phyloP scores from a whole-genome alignment of 2,888 invertebrate genomes.

The Dioctria linearis region DNA sequence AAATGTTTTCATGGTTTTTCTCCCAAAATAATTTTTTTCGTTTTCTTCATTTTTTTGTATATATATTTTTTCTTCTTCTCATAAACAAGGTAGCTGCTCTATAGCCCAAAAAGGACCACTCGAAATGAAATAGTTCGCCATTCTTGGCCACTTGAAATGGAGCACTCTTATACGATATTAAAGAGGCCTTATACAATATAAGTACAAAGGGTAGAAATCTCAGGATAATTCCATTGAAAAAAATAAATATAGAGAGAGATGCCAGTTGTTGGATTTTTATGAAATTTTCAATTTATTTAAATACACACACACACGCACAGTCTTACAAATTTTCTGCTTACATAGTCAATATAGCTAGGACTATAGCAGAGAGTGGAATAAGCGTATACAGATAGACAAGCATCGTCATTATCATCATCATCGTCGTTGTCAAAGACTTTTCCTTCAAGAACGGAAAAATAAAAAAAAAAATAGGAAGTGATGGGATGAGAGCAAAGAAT shows the following conservation, averaged over 20 bases:
- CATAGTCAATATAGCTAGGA: not conserved
- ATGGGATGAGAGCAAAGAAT: not conserved
- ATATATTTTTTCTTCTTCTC: conserved; percentile 5
- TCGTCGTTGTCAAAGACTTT: not conserved
- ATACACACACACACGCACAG: not conserved
- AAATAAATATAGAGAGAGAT: not conserved
- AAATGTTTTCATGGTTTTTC: not conserved
- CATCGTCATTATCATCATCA: too few species aligned
- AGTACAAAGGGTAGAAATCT: conserved; percentile 9
- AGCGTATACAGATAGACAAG: too few species aligned
- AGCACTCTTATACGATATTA: conserved; percentile 16
- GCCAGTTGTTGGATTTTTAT: conserved; percentile 38
- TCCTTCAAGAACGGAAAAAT: not conserved
- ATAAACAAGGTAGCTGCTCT: not conserved
- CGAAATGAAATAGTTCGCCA: conserved; percentile 33
- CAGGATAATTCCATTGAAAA: conserved; percentile 41
- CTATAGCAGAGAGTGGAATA: too few species aligned
- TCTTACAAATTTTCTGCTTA: not conserved
- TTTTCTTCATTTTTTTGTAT: not conserved
- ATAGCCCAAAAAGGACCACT: conserved; percentile 5
- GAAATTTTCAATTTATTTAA: conserved; percentile 52
- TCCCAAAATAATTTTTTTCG: conserved; percentile 7
- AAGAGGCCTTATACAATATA: not conserved
- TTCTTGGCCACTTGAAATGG: conserved; percentile 29
- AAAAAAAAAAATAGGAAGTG: not conserved